Conservation (phyloP, 2,797 vertebrate species). For the Typhlichthys eigenmanni region DNA sequence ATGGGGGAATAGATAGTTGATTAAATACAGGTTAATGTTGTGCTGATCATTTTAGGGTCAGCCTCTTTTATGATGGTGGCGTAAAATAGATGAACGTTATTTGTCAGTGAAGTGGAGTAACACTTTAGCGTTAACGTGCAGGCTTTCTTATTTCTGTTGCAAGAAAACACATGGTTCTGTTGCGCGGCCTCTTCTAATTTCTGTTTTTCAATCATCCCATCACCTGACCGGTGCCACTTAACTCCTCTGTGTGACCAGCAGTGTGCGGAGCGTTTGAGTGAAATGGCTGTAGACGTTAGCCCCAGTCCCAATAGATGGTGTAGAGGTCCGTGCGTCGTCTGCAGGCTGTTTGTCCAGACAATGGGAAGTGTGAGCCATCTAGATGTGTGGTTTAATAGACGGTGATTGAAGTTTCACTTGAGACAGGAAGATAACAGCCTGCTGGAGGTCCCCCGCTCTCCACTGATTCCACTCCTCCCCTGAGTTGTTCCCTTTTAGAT, state of each 20-base stretch:
- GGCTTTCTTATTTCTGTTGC: neutral
- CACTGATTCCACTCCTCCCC: conserved; percentile 28
- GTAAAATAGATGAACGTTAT: too few species aligned
- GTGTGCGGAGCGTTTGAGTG: conserved; percentile 47
- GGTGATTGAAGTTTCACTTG: conserved; percentile 63
- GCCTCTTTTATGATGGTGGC: too few species aligned
- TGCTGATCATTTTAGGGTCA: conserved; percentile 4
- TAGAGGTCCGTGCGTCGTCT: conserved; percentile 41
- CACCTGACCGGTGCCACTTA: neutral
- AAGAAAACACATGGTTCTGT: too few species aligned
- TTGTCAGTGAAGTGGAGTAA: too few species aligned
- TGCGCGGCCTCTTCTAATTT: too few species aligned
- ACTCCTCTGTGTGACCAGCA: too few species aligned
- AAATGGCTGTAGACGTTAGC: conserved; percentile 58
- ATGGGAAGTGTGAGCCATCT: conserved; percentile 37
- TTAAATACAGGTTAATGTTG: too few species aligned
- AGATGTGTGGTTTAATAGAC: conserved; percentile 64
- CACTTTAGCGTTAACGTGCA: neutral
- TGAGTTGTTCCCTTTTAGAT: conserved; percentile 32
- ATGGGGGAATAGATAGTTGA: neutral
- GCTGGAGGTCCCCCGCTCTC: conserved; percentile 31
- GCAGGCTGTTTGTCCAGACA: conserved; percentile 48
- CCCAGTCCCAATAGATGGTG: conserved; percentile 45
- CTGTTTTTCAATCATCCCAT: too few species aligned
- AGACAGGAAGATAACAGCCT: conserved; percentile 40